Conservation (phyloP, 2,797 vertebrate species). For the Trachurus trachurus region DNA sequence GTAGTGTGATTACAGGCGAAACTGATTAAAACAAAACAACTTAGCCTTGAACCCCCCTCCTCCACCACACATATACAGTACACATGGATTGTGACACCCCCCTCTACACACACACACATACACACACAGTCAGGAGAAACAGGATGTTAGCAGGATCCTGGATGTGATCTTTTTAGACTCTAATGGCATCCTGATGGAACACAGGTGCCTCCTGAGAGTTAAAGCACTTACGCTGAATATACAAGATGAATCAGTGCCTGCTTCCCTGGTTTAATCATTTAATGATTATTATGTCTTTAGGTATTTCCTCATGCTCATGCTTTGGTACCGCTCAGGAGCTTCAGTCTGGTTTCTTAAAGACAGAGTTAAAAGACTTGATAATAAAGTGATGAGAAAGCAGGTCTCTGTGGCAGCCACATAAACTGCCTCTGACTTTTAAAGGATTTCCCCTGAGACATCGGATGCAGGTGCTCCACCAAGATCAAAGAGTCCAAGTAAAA, state of each 20-base stretch:
- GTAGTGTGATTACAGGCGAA: constrained; percentile 82
- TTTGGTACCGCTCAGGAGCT: constrained; percentile 62
- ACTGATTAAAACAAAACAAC: constrained; percentile 86
- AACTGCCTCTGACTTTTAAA: constrained; percentile 81
- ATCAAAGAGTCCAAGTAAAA: constrained; percentile 82
- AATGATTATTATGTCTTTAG: constrained; percentile 83
- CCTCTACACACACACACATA: no score
- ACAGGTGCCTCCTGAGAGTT: constrained; percentile 82
- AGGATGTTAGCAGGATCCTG: constrained; percentile 76
- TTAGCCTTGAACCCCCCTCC: constrained; percentile 42
- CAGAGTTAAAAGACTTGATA: constrained; percentile 73
- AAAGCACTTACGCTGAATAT: constrained; percentile 60
- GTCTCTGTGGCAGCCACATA: constrained; percentile 77
- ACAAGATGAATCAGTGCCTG: constrained; percentile 76
- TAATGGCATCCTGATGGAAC: constrained; percentile 83
- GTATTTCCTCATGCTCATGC: constrained; percentile 75
- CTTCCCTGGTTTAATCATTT: constrained; percentile 79
- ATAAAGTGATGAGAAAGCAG: constrained; percentile 80
- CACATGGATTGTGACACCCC: constrained; percentile 55
- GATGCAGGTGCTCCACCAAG: constrained; percentile 84
- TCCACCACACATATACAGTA: constrained; percentile 54
- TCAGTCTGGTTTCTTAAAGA: constrained; percentile 48
- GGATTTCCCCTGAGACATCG: constrained; percentile 83
- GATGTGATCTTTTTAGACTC: constrained; percentile 77
- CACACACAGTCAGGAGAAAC: constrained; percentile 60